phyloP scores from a whole-genome alignment of 2,797 vertebrate species.

The Pseudotriccus pelzelni region DNA sequence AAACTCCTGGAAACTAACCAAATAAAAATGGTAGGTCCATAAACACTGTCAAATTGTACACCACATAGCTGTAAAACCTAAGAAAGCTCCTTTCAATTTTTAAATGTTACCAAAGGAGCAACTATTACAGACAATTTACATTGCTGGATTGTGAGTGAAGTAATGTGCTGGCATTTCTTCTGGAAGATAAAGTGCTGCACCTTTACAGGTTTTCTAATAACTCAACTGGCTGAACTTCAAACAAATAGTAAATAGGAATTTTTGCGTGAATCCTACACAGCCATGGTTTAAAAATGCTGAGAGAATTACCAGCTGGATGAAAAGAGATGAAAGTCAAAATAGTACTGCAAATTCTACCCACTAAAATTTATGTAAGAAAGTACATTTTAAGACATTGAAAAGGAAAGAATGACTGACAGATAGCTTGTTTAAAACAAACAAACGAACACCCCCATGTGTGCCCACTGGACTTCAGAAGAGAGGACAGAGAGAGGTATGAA shows the following conservation, averaged over 20 bases:
- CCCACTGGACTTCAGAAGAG: neutral
- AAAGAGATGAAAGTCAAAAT: neutral
- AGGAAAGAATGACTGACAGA: neutral
- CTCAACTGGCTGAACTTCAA: neutral
- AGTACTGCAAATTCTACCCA: neutral
- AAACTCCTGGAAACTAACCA: neutral
- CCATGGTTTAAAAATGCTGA: neutral
- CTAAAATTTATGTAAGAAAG: neutral
- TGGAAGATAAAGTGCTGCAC: neutral
- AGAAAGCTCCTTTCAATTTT: neutral
- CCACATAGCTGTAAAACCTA: neutral
- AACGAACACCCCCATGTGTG: rapidly evolving
- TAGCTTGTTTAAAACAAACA: neutral
- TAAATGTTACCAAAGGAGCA: neutral
- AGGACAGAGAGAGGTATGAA: neutral
- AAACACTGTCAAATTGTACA: neutral
- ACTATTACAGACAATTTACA: neutral
- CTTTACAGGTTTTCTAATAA: slow-evolving; percentile 5
- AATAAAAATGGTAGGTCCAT: neutral
- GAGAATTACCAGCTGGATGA: neutral
- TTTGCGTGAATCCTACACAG: neutral
- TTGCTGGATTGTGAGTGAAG: neutral
- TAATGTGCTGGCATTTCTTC: neutral
- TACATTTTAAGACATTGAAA: neutral
- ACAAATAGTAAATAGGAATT: neutral